These are phyloP conservation scores for Chromis chromis DNA, from an alignment of 2,797 vertebrate genomes.

Conservation along the genomic window DNA sequence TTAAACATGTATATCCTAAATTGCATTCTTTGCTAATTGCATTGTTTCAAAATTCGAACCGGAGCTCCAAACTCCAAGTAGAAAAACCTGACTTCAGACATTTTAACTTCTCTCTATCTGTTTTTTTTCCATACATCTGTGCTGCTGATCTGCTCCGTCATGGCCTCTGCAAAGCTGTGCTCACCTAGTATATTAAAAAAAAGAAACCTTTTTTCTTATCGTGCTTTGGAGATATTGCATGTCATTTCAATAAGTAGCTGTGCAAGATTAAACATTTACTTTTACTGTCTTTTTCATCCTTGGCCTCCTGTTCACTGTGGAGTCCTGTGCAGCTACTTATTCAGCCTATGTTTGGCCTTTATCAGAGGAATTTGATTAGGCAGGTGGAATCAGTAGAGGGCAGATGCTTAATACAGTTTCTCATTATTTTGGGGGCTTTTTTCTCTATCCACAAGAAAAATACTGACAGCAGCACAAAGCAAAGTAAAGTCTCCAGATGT, in stretches of 20 bases:
- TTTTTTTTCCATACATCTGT: neutral
- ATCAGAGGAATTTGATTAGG: neutral
- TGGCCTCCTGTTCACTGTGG: neutral
- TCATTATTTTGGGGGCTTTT: neutral
- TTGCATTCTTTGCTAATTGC: too few species aligned
- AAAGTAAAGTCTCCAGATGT: too few species aligned
- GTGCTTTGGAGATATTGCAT: neutral
- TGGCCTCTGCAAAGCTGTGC: neutral
- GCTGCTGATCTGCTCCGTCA: neutral
- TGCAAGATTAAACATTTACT: too few species aligned
- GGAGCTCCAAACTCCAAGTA: too few species aligned
- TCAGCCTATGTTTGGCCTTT: too few species aligned
- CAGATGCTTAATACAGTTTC: neutral
- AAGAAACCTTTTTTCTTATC: neutral
- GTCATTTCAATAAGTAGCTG: neutral
- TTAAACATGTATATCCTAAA: too few species aligned
- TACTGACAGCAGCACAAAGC: too few species aligned
- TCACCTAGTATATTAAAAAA: neutral
- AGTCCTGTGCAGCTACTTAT: neutral
- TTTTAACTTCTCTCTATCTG: neutral
- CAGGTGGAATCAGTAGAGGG: neutral
- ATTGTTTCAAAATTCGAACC: too few species aligned
- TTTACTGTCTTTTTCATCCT: too few species aligned
- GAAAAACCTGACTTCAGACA: neutral
- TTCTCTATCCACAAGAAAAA: neutral